These are phyloP conservation scores for Drosophila maculinotata DNA, from an alignment of 2,888 invertebrate genomes.

Conservation along the genomic window DNA sequence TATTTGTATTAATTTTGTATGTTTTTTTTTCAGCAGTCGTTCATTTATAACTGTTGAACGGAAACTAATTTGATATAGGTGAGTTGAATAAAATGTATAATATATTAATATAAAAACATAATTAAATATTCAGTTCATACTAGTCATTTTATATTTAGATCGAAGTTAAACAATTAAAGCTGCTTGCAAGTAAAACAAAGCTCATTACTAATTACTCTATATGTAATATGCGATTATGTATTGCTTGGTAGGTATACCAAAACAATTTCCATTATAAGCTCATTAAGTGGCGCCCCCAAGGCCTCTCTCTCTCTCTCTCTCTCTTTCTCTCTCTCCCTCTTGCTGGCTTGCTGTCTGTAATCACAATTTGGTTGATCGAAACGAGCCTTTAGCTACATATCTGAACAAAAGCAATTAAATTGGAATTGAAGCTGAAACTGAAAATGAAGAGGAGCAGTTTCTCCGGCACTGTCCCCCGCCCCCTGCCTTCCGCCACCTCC, in stretches of 20 bases:
- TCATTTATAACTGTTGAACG: too few species aligned
- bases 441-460: not conserved
- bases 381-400: slow-evolving; percentile 34
- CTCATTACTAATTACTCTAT: slow-evolving; percentile 27
- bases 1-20: too few species aligned
- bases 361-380: slow-evolving; percentile 48
- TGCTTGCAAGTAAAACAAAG: slow-evolving; percentile 9
- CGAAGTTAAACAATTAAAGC: not conserved
- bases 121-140: not conserved
- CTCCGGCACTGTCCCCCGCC: not conserved
- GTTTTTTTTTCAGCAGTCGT: too few species aligned
- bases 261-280: slow-evolving; percentile 67
- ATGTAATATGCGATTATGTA: slow-evolving; percentile 22
- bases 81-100: too few species aligned
- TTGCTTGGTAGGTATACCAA: slow-evolving; percentile 11
- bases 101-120: too few species aligned
- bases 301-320: slow-evolving; percentile 3
- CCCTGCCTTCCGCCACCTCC: not conserved
- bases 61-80: too few species aligned
- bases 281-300: slow-evolving; percentile 56
- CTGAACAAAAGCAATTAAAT: slow-evolving; percentile 41
- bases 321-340: not conserved
- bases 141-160: not conserved
- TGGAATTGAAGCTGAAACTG: slow-evolving; percentile 12
- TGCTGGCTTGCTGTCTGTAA: slow-evolving; percentile 29